Evolutionary conservation across 30 jellyfish, hydroid and myxozoan species (phyloP).

Genomic region (Turritopsis rubra): DNA sequence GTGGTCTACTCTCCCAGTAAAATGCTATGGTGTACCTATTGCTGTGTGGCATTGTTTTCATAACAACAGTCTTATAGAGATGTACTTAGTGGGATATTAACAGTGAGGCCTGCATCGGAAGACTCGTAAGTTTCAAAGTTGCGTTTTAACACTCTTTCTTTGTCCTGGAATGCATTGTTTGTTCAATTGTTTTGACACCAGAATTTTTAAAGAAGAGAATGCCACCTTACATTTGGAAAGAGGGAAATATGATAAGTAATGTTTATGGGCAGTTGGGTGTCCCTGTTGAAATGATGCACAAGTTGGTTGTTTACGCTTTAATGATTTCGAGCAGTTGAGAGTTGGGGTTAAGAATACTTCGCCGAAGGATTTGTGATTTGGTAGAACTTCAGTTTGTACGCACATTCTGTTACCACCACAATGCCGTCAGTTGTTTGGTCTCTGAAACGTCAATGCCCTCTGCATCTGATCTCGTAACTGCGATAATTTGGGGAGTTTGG

Average conservation of each 20-base stretch:
- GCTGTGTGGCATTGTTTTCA: not conserved
- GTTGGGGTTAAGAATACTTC: not conserved
- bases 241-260: not conserved
- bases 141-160: not conserved
- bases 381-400: not conserved
- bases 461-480: too few species aligned
- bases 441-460: too few species aligned
- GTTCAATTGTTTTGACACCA: not conserved
- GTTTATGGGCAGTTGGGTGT: not conserved
- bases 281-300: not conserved
- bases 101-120: not conserved
- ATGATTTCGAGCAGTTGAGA: not conserved
- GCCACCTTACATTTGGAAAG: not conserved
- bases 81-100: not conserved
- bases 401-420: not conserved
- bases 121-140: not conserved
- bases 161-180: not conserved
- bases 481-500: too few species aligned
- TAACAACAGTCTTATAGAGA: not conserved
- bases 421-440: too few species aligned
- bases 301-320: not conserved
- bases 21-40: not conserved
- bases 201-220: not conserved
- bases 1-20: not conserved
- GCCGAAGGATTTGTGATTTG: not conserved